Conservation (phyloP, 2,888 invertebrate genomes). For the Timandra comae region DNA sequence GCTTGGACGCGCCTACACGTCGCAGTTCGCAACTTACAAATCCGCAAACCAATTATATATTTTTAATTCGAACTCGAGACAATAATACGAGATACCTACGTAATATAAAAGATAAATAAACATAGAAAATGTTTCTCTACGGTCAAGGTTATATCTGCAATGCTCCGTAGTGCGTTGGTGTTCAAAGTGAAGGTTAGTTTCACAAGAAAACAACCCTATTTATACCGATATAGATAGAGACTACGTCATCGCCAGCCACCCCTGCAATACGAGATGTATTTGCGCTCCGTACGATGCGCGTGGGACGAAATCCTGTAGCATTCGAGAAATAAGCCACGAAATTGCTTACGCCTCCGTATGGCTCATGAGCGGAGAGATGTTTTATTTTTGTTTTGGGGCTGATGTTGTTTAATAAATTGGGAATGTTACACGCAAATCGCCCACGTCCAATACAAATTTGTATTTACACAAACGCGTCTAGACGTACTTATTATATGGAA, state of each 20-base stretch:
- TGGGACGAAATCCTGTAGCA: conserved; percentile 31
- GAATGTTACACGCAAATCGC: conserved; percentile 34
- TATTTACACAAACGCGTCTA: conserved; percentile 13
- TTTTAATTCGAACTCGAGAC: conserved; percentile 13
- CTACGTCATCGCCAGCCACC: conserved; percentile 34
- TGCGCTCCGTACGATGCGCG: conserved; percentile 33
- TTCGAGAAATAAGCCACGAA: conserved; percentile 33
- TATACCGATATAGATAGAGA: conserved; percentile 20
- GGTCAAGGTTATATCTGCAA: conserved; percentile 20
- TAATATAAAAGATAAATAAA: too few relatives aligned
- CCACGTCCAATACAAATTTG: conserved; percentile 24
- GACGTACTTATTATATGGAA: conserved; percentile 3
- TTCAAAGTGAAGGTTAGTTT: conserved; percentile 32
- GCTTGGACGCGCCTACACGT: conserved; percentile 28
- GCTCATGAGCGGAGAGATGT: conserved; percentile 26
- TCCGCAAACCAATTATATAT: conserved; percentile 36
- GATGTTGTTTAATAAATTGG: conserved; percentile 27
- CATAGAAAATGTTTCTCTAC: conserved; percentile 5
- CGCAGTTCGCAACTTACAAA: conserved; percentile 37
- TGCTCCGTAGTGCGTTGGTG: conserved; percentile 30
- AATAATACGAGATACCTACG: too few relatives aligned
- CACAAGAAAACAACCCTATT: conserved; percentile 32
- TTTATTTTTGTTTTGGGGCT: conserved; percentile 27
- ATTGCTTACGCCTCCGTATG: conserved; percentile 38
- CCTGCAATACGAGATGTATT: conserved; percentile 37